Evolutionary conservation across 2,797 vertebrate species (phyloP).

Genomic region (Amblyopsis hoosieri): DNA sequence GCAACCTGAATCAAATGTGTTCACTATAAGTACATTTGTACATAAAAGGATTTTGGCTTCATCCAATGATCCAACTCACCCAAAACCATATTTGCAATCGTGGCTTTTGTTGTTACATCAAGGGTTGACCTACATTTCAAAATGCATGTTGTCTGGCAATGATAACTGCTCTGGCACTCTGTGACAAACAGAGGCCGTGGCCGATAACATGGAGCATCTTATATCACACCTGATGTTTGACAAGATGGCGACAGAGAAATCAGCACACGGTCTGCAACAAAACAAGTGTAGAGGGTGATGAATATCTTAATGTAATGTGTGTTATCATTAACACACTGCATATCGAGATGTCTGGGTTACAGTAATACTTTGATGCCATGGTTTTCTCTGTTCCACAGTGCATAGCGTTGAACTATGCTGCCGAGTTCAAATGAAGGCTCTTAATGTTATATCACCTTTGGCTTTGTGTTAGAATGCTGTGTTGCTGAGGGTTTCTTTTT

Average conservation of each 20-base stretch:
- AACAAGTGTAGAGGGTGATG: slow-evolving; percentile 47
- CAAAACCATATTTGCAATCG: too few species aligned
- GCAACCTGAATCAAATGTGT: too few species aligned
- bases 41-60: too few species aligned
- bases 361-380: slow-evolving; percentile 20
- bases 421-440: not conserved
- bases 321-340: slow-evolving; percentile 22
- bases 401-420: not conserved
- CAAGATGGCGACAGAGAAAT: slow-evolving; percentile 31
- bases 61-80: too few species aligned
- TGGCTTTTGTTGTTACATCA: too few species aligned
- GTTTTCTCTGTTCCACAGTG: not conserved
- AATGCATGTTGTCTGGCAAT: slow-evolving; percentile 35
- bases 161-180: slow-evolving; percentile 25
- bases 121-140: too few species aligned
- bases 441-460: not conserved
- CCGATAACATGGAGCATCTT: slow-evolving; percentile 45
- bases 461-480: too few species aligned
- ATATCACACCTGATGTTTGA: slow-evolving; percentile 44
- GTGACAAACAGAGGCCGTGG: slow-evolving; percentile 19
- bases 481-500: too few species aligned
- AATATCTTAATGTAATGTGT: slow-evolving; percentile 39
- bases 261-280: slow-evolving; percentile 36
- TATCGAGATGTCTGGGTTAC: slow-evolving; percentile 22
- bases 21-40: too few species aligned